Evolutionary conservation across 1,140 invertebrate genomes (phyloP).

Genomic region (Cotesia chilonis): DNA sequence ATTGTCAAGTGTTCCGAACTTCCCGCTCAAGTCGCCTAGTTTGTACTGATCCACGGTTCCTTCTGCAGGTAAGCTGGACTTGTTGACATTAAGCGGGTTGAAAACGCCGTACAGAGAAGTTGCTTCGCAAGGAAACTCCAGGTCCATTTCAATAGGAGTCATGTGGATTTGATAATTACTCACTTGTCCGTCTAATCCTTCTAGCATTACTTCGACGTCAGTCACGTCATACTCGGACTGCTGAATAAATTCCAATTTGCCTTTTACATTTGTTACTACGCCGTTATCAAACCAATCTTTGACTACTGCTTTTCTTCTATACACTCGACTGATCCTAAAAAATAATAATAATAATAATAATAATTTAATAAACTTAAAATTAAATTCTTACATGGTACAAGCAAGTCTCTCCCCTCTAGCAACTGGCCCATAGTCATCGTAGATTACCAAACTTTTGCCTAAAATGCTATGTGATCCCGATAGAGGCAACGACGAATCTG

Average conservation of each 20-base stretch:
- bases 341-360: too few species aligned
- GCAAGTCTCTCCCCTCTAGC: constrained; percentile 87
- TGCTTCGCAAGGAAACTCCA: constrained; percentile 88
- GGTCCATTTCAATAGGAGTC: constrained; percentile 78
- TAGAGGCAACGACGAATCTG: constrained; percentile 80
- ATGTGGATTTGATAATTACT: constrained; percentile 85
- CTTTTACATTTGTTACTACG: constrained; percentile 69
- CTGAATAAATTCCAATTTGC: constrained; percentile 84
- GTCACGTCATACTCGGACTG: constrained; percentile 86
- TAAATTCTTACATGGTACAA: constrained; percentile 78
- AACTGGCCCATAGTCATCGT: constrained; percentile 86
- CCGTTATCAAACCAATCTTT: constrained; percentile 89
- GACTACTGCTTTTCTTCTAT: constrained; percentile 83
- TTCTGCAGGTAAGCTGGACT: constrained; percentile 69
- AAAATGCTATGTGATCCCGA: constrained; percentile 79
- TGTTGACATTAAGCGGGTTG: constrained; percentile 81
- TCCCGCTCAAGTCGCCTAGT: constrained; percentile 89
- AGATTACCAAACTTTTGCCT: constrained; percentile 86
- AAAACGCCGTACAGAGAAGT: constrained; percentile 82
- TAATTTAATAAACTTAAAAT: not conserved
- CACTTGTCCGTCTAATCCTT: constrained; percentile 73
- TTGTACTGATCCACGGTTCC: constrained; percentile 87
- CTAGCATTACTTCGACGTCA: constrained; percentile 79
- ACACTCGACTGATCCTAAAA: constrained; percentile 75
- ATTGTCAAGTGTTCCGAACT: constrained; percentile 80